Percentiles rank a stretch among this genome's conserved stretches.
Conservation (phyloP, 2,113 vertebrate species). For the Prinia subflava region DNA sequence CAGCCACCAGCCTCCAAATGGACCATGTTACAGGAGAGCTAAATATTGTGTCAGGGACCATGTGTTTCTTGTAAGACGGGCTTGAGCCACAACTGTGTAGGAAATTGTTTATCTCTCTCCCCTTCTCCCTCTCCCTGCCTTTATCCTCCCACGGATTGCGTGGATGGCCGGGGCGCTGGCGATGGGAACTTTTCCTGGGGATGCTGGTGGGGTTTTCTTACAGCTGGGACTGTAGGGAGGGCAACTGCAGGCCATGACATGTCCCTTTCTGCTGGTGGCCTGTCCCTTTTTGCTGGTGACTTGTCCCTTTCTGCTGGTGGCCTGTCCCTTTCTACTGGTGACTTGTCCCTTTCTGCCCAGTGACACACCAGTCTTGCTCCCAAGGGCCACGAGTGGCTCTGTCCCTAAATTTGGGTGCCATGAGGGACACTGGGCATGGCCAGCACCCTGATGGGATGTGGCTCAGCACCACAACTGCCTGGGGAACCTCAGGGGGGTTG, state of each 20-base stretch:
- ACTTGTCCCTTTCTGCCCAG: background rate
- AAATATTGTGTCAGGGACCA: constrained; percentile 72
- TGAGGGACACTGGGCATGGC: background rate
- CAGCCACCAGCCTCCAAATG: constrained; percentile 76
- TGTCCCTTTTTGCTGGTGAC: no score
- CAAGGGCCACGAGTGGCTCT: rapidly evolving
- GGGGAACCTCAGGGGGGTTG: background rate
- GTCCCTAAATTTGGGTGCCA: background rate
- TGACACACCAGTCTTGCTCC: background rate
- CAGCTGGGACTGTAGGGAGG: background rate
- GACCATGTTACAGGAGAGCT: constrained; percentile 70
- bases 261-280: background rate
- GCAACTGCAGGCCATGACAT: background rate
- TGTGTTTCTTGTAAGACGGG: constrained; percentile 75
- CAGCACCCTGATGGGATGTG: background rate
- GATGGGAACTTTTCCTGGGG: background rate
- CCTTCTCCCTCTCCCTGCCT: background rate
- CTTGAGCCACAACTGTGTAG: constrained; percentile 48
- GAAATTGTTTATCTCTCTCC: constrained; percentile 64
- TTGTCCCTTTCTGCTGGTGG: background rate
- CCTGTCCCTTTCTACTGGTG: no score
- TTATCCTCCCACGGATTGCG: background rate
- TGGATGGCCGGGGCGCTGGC: background rate
- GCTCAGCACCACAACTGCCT: background rate
- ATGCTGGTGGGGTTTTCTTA: rapidly evolving